A percentile compares a stretch with the other conserved stretches of the same genome.
These are phyloP conservation scores for Intellagama lesueurii DNA, from an alignment of 2,797 vertebrate species.

Conservation along the genomic window DNA sequence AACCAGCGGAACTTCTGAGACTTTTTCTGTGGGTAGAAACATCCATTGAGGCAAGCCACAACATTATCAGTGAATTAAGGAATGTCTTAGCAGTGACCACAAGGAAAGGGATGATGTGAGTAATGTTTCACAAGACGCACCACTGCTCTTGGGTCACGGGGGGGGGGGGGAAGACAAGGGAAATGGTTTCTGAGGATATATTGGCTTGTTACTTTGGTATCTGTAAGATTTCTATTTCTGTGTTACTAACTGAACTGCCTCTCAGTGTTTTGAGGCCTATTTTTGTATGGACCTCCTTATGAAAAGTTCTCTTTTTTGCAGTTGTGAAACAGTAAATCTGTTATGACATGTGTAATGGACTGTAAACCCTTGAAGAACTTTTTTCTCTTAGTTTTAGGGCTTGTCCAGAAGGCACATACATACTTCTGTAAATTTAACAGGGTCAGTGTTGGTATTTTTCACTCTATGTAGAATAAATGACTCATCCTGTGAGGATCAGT, in stretches of 20 bases:
- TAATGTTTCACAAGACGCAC: not conserved
- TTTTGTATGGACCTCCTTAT: not conserved
- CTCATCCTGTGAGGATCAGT: too few species aligned
- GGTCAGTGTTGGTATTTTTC: too few species aligned
- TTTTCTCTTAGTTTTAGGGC: too few species aligned
- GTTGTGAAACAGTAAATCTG: not conserved
- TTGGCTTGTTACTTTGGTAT: not conserved
- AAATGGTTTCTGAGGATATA: not conserved
- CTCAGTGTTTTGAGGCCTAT: not conserved
- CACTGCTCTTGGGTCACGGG: not conserved
- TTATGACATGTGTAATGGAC: not conserved
- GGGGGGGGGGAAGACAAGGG: not conserved
- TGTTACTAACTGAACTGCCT: not conserved
- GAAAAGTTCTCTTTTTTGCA: not conserved
- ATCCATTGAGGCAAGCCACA: not conserved
- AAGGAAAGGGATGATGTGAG: not conserved
- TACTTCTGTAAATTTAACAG: too few species aligned
- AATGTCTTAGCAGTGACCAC: constrained; percentile 9
- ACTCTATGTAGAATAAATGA: too few species aligned
- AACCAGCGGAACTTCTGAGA: not conserved
- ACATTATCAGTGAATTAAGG: constrained; percentile 10
- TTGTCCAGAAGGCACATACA: too few species aligned
- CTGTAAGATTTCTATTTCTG: not conserved
- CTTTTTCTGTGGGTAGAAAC: not conserved
- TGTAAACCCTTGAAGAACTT: not conserved